Base-by-base conservation (phyloP, 2,888 invertebrate species). In the Microctonus hyperodae region DNA sequence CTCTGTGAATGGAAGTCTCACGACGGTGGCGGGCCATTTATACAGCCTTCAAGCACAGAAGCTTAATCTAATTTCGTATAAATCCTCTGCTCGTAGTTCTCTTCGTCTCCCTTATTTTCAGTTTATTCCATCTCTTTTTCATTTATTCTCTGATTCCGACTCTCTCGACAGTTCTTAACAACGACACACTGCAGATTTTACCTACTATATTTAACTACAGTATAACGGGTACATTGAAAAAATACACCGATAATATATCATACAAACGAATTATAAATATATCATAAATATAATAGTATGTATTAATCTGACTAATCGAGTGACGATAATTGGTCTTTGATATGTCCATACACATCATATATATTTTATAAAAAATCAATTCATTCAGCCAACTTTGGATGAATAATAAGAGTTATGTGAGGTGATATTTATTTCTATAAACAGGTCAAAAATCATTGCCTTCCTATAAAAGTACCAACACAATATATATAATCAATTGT, bases 41-140 rank as follows among this genome's bases (percentile, higher is more conserved):
- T 83, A 81, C 81, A 82, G 83, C 83, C 82, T 83, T 83, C 83
- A 83, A 82, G 83, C 80, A 81, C 83, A 83, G 83, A 76, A 82
- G 81, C 82, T 83, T 83, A 83, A 83, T 83, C 83, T 83, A 83
- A 83, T 83, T 83, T 83, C 83, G 82, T 83, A 83, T 83, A 83
- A 83, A 83, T 83, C 81, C 78, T 80, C 78, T 75, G 62, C 74
- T 73, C 44, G 16, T 16, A n/a, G 73, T 72, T 70, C 73, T 68
- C 64, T 69, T 51, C 69, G 65, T 70, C 67, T 74, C 67, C 68
- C 72, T 70, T 71, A 53, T 67, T 69, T 44, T 7, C 20, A 44
- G 44, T 44, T 44, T n/a, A 44, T 44, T 60, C 70, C 64, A 68
- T 72, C 71, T 73, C 70, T 72, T 68, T 72, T 70, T 70, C 68